Evolutionary conservation across 2,113 vertebrate genomes (phyloP), one percentile per base, ranked within the genome.

Genomic region (Silurus glanis): DNA sequence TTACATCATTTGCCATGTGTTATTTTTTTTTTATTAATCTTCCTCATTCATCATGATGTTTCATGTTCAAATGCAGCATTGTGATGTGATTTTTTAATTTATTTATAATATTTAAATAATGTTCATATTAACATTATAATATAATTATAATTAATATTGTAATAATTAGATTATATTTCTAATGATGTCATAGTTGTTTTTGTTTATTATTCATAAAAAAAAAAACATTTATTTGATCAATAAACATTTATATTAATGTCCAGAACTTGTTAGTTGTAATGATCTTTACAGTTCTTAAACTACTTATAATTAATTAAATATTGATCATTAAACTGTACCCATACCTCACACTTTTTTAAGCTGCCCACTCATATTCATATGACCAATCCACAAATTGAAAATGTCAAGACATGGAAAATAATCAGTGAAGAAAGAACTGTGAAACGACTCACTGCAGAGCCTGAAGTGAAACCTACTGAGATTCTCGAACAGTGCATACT

Each of bases 401-500:
- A 86, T 84, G 85, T 76, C 82, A 89, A 74, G 72, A 64, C 66
- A 74, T 87, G 83, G 88, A 87, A 87, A 87, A 67, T 19, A 85
- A 25, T 71, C 83, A 85, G 51, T 89, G 37, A 53, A 83, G 19
- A 9, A 62, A 51, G 25, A 19, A 81, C 56, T 14, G 51, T 81
- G 6, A 84, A 67, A 62, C 51, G n/a, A 28, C 45, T 75, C 16
- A 55, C 19, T 16, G 28, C 45, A 47, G 12, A 84, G 83, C 83
- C 80, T 79, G 64, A 85, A 81, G 28, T 80, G 66, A 83, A 86
- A 86, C 53, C 25, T n/a, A 62, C 55, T 83, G 49, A 66, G 12
- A 53, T n/a, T 66, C 81, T 69, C 16, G 3, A 55, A 66, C 74
- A 85, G 25, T 51, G 13, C 14, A 28, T 19, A 67, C 59, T 78